These are phyloP conservation scores for Bicyclus anynana DNA, from an alignment of 1,140 invertebrate genomes.

Conservation along the genomic window DNA sequence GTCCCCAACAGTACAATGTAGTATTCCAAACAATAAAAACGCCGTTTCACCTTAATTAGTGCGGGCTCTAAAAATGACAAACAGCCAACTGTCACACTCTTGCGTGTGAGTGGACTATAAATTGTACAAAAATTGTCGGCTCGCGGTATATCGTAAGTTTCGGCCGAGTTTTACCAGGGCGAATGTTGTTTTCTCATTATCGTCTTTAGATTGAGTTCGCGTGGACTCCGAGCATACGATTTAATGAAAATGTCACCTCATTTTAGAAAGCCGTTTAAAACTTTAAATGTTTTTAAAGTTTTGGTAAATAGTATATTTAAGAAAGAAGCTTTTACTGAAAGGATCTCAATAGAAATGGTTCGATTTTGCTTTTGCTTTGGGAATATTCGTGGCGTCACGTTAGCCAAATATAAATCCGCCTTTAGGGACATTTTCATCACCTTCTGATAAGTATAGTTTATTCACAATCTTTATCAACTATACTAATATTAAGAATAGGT, in stretches of 20 bases:
- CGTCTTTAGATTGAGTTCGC: slow-evolving; percentile 18
- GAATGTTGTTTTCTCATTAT: slow-evolving; percentile 8
- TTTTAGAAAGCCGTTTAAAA: neutral
- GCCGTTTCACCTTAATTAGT: slow-evolving; percentile 20
- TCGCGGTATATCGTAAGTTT: slow-evolving; percentile 13
- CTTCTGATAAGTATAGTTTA: too few relatives aligned
- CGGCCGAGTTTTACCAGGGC: neutral
- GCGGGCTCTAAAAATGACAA: slow-evolving; percentile 37
- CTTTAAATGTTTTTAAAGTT: too few relatives aligned
- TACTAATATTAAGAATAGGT: too few relatives aligned
- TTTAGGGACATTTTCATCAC: too few relatives aligned
- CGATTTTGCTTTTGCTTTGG: too few relatives aligned
- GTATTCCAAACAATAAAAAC: slow-evolving; percentile 1
- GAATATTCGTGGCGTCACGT: too few relatives aligned
- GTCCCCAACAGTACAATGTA: neutral
- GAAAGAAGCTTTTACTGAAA: too few relatives aligned
- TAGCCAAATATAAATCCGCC: too few relatives aligned
- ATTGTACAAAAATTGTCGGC: slow-evolving; percentile 35
- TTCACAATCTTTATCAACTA: too few relatives aligned
- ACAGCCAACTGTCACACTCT: slow-evolving; percentile 41
- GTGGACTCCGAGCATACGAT: slow-evolving; percentile 10
- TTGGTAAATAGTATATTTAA: too few relatives aligned
- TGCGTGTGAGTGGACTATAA: slow-evolving; percentile 47
- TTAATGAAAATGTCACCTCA: slow-evolving; percentile 21
- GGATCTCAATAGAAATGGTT: too few relatives aligned